A percentile compares a stretch with the other conserved stretches of the same genome.
Conservation (phyloP, 2,888 invertebrate species). For the Synanthedon tipuliformis region DNA sequence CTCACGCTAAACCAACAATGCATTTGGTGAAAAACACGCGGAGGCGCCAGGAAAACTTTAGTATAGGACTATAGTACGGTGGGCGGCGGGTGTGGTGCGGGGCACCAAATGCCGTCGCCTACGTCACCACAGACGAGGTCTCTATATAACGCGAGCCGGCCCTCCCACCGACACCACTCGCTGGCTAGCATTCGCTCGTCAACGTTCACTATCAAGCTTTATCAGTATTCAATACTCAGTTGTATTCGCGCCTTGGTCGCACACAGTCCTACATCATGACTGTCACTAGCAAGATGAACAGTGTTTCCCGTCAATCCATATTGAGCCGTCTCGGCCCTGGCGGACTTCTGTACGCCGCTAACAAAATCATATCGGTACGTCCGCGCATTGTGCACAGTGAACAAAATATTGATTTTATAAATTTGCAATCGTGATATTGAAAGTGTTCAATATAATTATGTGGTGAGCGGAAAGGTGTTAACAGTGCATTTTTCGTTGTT, state of each 20-base stretch:
- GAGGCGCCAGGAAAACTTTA: conserved; percentile 43
- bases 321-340: conserved; percentile 62
- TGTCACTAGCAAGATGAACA: conserved; percentile 67
- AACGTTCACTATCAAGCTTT: conserved; percentile 39
- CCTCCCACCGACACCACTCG: conserved; percentile 58
- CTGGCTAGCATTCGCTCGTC: conserved; percentile 39
- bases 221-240: conserved; percentile 43
- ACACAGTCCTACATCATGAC: conserved; percentile 53
- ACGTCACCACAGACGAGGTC: conserved; percentile 63
- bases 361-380: conserved; percentile 68
- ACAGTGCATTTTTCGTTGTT: conserved; percentile 54
- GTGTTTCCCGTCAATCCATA: conserved; percentile 62
- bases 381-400: conserved; percentile 31
- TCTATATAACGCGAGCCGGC: conserved; percentile 50
- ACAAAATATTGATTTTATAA: conserved; percentile 6
- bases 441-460: conserved; percentile 16
- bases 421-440: neutral
- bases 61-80: conserved; percentile 7
- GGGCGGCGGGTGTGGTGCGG: conserved; percentile 22
- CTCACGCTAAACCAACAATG: conserved; percentile 21
- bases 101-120: conserved; percentile 17
- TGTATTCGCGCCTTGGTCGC: conserved; percentile 34
- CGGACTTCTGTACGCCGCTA: conserved; percentile 59
- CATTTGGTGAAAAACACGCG: conserved; percentile 43
- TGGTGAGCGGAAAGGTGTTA: conserved; percentile 34